Percentiles rank a stretch among this genome's conserved stretches.
phyloP scores from a whole-genome alignment of 1,140 invertebrate species.

The Bilobella aurantiaca region DNA sequence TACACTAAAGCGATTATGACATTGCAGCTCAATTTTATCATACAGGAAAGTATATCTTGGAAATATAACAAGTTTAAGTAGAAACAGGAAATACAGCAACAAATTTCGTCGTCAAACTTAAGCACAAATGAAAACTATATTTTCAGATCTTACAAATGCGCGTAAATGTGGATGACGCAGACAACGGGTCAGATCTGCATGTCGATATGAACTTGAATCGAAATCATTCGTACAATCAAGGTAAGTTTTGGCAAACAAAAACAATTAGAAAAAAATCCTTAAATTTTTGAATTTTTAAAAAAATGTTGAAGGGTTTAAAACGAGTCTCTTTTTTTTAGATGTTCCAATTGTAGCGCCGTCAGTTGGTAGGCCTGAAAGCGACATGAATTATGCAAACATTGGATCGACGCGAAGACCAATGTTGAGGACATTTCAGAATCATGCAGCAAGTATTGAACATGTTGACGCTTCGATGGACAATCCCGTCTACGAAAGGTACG shows the following conservation, averaged over 20 bases:
- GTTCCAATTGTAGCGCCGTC: no score
- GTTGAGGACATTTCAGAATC: slow-evolving; percentile 40
- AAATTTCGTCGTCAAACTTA: no score
- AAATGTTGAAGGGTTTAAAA: no score
- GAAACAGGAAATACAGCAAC: no score
- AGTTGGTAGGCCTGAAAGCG: background rate
- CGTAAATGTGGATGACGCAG: slow-evolving; percentile 42
- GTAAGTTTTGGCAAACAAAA: slow-evolving; percentile 62
- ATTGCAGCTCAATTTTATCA: no score
- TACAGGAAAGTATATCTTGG: no score
- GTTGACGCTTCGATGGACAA: slow-evolving; percentile 47
- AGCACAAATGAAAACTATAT: slow-evolving; percentile 10
- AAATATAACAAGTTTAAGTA: no score
- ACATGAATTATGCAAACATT: slow-evolving; percentile 3
- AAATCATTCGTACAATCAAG: slow-evolving; percentile 72
- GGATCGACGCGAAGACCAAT: slow-evolving; percentile 43
- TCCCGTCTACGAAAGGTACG: slow-evolving; percentile 50
- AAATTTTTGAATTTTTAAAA: no score
- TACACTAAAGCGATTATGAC: slow-evolving; percentile 11
- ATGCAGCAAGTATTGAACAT: slow-evolving; percentile 36
- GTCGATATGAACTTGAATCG: slow-evolving; percentile 68
- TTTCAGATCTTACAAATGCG: slow-evolving; percentile 70
- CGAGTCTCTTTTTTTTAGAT: no score
- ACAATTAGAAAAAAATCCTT: slow-evolving; percentile 14
- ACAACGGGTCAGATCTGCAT: slow-evolving; percentile 34